phyloP scores from a whole-genome alignment of 2,113 vertebrate species.

The Psophia crepitans region DNA sequence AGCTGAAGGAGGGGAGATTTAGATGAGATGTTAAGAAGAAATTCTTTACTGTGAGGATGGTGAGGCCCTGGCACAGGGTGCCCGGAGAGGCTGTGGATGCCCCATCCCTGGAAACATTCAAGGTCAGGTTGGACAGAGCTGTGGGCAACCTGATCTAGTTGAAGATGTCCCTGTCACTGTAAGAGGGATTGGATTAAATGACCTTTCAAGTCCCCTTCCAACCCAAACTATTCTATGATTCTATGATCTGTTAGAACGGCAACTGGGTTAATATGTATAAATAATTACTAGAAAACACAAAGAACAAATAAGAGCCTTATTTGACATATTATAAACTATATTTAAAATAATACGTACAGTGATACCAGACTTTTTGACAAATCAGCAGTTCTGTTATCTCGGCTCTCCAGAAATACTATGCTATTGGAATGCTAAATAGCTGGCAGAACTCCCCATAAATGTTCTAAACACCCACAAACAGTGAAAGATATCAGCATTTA shows the following conservation, averaged over 20 bases:
- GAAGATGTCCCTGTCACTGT: background rate
- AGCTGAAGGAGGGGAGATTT: background rate
- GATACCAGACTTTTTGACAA: background rate
- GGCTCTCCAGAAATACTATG: background rate
- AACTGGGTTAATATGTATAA: background rate
- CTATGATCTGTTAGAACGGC: background rate
- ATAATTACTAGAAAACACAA: background rate
- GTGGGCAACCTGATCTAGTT: background rate
- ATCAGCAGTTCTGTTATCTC: background rate
- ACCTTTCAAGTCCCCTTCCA: background rate
- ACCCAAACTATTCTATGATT: background rate
- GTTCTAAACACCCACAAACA: background rate
- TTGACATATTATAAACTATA: background rate
- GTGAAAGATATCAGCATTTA: background rate
- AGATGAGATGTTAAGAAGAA: background rate
- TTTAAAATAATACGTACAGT: background rate
- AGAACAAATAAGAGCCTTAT: background rate
- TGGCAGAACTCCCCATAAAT: background rate
- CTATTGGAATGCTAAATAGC: background rate
- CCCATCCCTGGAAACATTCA: background rate
- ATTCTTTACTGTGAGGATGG: background rate
- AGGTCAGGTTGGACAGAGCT: background rate
- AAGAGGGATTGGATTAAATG: too few relatives aligned
- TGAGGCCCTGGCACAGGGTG: background rate
- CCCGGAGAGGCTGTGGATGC: too few relatives aligned